Base-by-base conservation (phyloP, 2,888 invertebrate species). In the Tuberolachnus salignus region DNA sequence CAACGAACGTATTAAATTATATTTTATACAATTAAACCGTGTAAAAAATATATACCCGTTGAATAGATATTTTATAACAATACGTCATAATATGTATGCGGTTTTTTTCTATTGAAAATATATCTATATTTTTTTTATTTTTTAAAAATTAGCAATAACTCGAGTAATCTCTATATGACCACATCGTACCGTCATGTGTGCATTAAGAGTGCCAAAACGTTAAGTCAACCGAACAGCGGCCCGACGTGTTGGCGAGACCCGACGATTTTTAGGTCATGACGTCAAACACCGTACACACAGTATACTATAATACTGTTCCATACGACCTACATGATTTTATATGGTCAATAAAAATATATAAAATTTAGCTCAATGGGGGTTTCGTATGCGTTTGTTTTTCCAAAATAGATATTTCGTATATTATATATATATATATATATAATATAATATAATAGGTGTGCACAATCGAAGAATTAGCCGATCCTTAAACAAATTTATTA, bases 191-290 rank as follows among this genome's bases (percentile, higher is more conserved):
- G 19, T 53, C 23, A 53, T 80, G 21, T 63, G 49, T 8, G 13
- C 46, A 10, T 46, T 46, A 44, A n/a, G 42, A 53, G 70, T 80
- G 70, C 70, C 71, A 80, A 80, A 80, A 72, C 46, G 13, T 51
- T 80, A 66, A 80, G 67, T 78, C 34, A 57, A 26, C 66, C 26
- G 49, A 67, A 59, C 23, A 57, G n/a, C n/a, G 49, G 75, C 34
- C n/a, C n/a, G n/a, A 34, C 3, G 67, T 67, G 57, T 67, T 59
- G 74, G 75, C 75, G 55, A 78, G 46, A 26, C 63, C 51, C 21
- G 42, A 16, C 49, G 59, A 78, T 78, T 78, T 78, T 78, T 78
- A 78, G 75, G 75, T 78, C 75, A 78, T 78, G 75, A 78, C 75
- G 75, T 78, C 75, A 78, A 64, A 73, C 61, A 42, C 55, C 55